phyloP scores from a whole-genome alignment of 1,140 invertebrate genomes.

The Caerostris extrusa region DNA sequence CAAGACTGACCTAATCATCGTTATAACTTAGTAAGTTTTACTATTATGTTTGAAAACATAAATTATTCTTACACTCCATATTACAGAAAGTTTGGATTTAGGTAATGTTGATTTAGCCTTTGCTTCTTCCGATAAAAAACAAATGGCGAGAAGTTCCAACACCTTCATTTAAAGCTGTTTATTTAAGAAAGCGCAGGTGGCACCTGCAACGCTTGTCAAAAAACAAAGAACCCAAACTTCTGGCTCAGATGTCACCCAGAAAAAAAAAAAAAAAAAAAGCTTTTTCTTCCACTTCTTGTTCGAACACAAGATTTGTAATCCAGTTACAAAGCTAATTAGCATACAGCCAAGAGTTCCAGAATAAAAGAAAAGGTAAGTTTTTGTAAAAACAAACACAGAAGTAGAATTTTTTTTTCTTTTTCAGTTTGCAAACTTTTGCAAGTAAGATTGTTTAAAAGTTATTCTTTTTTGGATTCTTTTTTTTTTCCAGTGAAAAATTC shows the following conservation, averaged over 20 bases:
- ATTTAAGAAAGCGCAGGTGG: conserved; percentile 10
- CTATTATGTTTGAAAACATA: too few species aligned
- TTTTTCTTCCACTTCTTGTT: not conserved
- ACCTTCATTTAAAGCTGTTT: not conserved
- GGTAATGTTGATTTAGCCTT: not conserved
- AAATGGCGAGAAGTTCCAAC: not conserved
- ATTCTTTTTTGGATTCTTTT: too few species aligned
- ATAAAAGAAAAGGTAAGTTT: not conserved
- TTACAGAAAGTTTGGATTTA: not conserved
- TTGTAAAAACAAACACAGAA: conserved; percentile 6
- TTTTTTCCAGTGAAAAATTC: too few species aligned
- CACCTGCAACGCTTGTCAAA: not conserved
- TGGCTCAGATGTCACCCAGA: too few species aligned
- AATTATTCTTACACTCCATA: too few species aligned
- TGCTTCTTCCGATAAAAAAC: not conserved
- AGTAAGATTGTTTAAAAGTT: too few species aligned
- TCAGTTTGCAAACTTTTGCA: too few species aligned
- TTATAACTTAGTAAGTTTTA: too few species aligned
- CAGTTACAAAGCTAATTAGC: conserved; percentile 11
- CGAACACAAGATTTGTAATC: not conserved
- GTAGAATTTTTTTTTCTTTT: not conserved
- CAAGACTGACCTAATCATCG: too few species aligned
- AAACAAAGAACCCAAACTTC: conserved; percentile 2
- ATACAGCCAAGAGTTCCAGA: not conserved
- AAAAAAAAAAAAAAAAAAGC: not conserved